Conservation (phyloP, 1,140 invertebrate genomes). For the Dendroctonus valens region DNA sequence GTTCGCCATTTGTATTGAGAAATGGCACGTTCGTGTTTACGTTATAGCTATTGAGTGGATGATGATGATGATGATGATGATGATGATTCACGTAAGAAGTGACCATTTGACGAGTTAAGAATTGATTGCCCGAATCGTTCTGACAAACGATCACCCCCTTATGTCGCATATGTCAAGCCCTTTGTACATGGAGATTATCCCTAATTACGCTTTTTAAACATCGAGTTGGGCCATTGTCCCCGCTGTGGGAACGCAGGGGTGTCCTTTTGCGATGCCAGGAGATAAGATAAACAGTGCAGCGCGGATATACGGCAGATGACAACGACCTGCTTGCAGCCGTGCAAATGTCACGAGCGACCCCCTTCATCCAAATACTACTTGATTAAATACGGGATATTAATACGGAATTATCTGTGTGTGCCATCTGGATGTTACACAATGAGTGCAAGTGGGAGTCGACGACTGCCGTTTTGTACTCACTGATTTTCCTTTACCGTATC, state of each 20-base stretch:
- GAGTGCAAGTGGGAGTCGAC: constrained; percentile 6
- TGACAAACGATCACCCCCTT: constrained; percentile 13
- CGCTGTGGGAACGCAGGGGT: constrained; percentile 45
- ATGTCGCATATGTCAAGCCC: constrained; percentile 47
- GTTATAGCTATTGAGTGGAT: neutral
- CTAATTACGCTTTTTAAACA: constrained; percentile 49
- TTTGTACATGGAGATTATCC: constrained; percentile 46
- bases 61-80: too few species aligned
- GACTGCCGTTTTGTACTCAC: neutral
- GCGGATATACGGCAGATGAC: constrained; percentile 33
- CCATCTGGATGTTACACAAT: constrained; percentile 30
- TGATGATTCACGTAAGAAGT: too few species aligned
- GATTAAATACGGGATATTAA: constrained; percentile 37
- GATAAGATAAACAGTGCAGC: constrained; percentile 49
- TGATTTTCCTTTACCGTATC: neutral
- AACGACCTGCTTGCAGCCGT: constrained; percentile 43
- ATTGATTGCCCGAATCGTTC: too few species aligned
- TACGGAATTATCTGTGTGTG: constrained; percentile 32
- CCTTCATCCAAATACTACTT: constrained; percentile 12
- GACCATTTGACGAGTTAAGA: too few species aligned
- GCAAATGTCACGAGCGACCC: constrained; percentile 41
- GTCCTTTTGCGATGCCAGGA: constrained; percentile 40
- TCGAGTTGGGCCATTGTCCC: constrained; percentile 43
- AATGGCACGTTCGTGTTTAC: constrained; percentile 13
- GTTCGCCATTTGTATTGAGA: constrained; percentile 14